Conservation (phyloP, 2,113 vertebrate genomes). For the Cyrtonyx montezumae region DNA sequence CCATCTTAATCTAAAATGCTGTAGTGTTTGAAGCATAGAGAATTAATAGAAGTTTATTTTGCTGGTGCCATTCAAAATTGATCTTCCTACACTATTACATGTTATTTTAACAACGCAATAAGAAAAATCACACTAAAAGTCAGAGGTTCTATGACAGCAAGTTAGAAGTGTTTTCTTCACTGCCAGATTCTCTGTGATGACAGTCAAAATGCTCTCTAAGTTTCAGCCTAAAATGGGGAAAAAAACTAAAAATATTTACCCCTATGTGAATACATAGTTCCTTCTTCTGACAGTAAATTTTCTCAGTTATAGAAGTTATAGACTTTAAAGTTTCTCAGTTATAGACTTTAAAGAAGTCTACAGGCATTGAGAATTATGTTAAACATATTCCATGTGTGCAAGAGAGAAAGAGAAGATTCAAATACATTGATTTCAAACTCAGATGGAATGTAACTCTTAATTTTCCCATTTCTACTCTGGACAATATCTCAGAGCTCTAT, state of each 20-base stretch:
- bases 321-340: no score
- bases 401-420: conserved; percentile 10
- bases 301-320: no score
- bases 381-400: conserved; percentile 46
- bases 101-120: no score
- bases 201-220: neutral
- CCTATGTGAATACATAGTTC: conserved; percentile 12
- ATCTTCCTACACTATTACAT: neutral
- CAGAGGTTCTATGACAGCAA: neutral
- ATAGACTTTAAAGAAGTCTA: neutral
- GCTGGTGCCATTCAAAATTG: neutral
- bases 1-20: neutral
- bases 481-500: conserved; percentile 16
- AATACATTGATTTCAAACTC: conserved; percentile 21
- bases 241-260: neutral
- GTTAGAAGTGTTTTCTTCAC: neutral
- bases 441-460: conserved; percentile 27
- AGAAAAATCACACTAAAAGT: no score
- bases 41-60: neutral
- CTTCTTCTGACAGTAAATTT: neutral
- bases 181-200: neutral
- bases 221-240: conserved; percentile 12
- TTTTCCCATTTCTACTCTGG: conserved; percentile 36
- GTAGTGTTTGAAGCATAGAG: neutral
- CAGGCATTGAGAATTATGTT: conserved; percentile 23